Evolutionary conservation across 2,113 vertebrate species (phyloP).

Genomic region (Trematomus loennbergii): DNA sequence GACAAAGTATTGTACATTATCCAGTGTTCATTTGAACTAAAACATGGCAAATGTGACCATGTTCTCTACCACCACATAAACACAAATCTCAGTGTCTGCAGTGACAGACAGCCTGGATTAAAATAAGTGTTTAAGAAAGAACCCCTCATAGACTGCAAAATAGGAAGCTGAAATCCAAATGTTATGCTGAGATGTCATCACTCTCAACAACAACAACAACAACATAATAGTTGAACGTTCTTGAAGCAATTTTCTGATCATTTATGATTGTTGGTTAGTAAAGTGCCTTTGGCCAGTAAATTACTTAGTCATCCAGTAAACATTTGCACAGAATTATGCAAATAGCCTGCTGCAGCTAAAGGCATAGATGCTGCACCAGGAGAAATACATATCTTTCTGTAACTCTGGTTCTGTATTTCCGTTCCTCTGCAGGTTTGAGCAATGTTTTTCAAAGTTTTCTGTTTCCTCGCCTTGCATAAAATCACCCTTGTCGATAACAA

Average conservation of each 20-base stretch:
- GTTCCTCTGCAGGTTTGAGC: neutral
- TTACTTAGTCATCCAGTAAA: constrained; percentile 12
- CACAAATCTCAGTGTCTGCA: neutral
- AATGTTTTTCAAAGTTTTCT: neutral
- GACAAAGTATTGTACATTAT: neutral
- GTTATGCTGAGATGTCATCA: neutral
- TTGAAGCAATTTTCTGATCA: neutral
- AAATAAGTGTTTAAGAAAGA: neutral
- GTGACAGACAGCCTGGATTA: neutral
- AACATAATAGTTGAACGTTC: neutral
- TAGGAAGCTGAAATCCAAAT: neutral
- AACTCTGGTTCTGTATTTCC: neutral
- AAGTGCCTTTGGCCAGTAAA: neutral
- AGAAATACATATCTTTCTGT: neutral
- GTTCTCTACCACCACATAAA: neutral
- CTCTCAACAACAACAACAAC: neutral
- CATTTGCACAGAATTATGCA: constrained; percentile 26
- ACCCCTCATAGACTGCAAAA: neutral
- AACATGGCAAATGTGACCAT: neutral
- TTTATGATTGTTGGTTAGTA: neutral
- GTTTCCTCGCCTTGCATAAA: neutral
- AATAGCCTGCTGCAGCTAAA: constrained; percentile 1
- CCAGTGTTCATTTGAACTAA: neutral
- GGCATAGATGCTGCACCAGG: neutral
- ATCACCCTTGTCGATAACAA: neutral